phyloP scores from a whole-genome alignment of 2,113 vertebrate species.

The Leptosomus discolor region DNA sequence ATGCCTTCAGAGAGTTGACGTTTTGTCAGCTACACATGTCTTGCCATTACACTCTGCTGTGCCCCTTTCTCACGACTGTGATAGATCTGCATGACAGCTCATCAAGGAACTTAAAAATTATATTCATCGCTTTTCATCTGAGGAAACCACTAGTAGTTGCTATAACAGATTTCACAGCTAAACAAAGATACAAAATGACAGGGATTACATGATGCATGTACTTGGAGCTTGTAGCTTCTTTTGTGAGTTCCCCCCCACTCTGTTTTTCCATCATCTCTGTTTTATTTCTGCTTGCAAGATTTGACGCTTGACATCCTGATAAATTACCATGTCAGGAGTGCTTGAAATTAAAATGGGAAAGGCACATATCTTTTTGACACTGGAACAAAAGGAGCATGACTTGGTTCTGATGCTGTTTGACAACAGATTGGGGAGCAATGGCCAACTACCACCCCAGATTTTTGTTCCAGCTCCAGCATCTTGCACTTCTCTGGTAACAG shows the following conservation, averaged over 20 bases:
- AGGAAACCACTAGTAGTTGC: slow-evolving; percentile 25
- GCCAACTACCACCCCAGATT: background rate
- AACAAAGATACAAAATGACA: slow-evolving; percentile 39
- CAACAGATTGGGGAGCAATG: background rate
- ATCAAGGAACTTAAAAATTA: slow-evolving; percentile 30
- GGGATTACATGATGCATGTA: slow-evolving; percentile 16
- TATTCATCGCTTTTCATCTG: background rate
- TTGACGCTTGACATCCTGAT: background rate
- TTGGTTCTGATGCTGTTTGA: background rate
- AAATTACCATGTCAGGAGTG: slow-evolving; percentile 1
- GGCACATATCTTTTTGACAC: background rate
- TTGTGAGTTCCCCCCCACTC: background rate
- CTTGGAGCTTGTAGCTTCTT: background rate
- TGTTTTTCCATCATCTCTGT: background rate
- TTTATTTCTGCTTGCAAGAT: slow-evolving; percentile 27
- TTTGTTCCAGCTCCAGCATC: background rate
- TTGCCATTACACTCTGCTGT: background rate
- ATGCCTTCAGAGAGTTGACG: background rate
- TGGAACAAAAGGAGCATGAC: background rate
- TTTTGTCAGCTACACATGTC: background rate
- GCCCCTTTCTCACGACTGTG: background rate
- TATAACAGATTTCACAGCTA: slow-evolving; percentile 27
- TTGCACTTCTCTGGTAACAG: background rate
- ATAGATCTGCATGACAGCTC: background rate
- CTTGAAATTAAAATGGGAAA: background rate